phyloP scores from a whole-genome alignment of 2,888 invertebrate species.

The Lasioglossum figueresi region DNA sequence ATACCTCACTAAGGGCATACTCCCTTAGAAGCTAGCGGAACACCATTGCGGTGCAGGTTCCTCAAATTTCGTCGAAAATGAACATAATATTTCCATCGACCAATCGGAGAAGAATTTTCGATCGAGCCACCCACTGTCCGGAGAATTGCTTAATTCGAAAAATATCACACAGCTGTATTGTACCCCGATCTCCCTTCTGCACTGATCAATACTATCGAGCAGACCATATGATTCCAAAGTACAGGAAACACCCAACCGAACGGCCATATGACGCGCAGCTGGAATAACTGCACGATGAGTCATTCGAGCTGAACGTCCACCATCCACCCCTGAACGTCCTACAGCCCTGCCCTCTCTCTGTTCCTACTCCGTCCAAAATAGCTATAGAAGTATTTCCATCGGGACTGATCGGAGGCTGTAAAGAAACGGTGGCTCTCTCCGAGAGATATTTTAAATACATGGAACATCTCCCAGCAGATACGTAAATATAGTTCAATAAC shows the following conservation, averaged over 20 bases:
- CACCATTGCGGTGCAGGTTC: background rate
- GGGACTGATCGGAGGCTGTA: background rate
- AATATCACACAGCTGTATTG: background rate
- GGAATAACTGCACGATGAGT: constrained; percentile 61
- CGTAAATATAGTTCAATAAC: constrained; percentile 13
- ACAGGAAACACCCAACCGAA: constrained; percentile 37
- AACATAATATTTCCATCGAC: background rate
- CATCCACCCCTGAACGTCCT: constrained; percentile 61
- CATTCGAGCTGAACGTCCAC: constrained; percentile 58
- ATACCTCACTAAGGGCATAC: background rate
- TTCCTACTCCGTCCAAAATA: constrained; percentile 42
- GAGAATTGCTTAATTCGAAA: background rate
- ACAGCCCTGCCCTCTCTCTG: constrained; percentile 7
- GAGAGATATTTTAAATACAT: background rate
- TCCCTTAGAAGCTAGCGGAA: background rate
- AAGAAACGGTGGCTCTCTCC: background rate
- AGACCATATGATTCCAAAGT: constrained; percentile 28
- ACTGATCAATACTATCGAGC: background rate
- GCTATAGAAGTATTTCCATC: constrained; percentile 25
- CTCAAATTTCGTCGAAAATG: background rate
- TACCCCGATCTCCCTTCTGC: background rate
- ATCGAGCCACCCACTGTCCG: background rate
- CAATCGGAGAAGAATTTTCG: background rate
- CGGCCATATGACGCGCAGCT: constrained; percentile 68
- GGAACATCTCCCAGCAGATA: background rate